A percentile compares a stretch with the other conserved stretches of the same genome.
phyloP scores from a whole-genome alignment of 53 echinoderm and acorn worm genomes.

The Mesocentrotus franciscanus region DNA sequence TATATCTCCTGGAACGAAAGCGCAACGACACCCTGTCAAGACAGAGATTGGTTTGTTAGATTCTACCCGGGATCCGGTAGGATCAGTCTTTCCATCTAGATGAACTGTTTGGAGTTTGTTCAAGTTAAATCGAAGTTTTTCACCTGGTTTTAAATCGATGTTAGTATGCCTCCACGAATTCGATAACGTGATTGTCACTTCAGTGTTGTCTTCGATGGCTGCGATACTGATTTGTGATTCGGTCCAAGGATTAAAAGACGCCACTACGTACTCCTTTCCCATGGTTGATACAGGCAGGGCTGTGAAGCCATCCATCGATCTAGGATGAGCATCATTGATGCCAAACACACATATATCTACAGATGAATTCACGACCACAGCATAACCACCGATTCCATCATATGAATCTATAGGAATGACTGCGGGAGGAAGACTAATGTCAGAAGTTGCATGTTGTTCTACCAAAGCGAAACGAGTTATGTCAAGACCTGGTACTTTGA shows the following conservation, averaged over 20 bases:
- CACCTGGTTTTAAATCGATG: constrained; percentile 35
- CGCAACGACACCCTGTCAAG: constrained; percentile 79
- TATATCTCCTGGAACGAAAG: constrained; percentile 69
- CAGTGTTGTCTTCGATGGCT: constrained; percentile 68
- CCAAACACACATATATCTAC: constrained; percentile 68
- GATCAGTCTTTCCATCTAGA: constrained; percentile 68
- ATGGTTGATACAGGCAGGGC: constrained; percentile 69
- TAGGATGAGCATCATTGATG: constrained; percentile 77
- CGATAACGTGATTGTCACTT: constrained; percentile 44
- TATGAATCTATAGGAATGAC: constrained; percentile 64
- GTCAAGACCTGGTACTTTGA: constrained; percentile 54
- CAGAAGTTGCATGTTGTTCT: constrained; percentile 27
- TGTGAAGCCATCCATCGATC: constrained; percentile 84
- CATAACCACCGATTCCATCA: constrained; percentile 49
- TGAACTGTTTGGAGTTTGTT: constrained; percentile 64
- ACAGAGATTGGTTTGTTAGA: constrained; percentile 80
- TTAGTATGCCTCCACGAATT: constrained; percentile 38
- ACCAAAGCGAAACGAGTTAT: constrained; percentile 35
- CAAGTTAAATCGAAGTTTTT: constrained; percentile 56
- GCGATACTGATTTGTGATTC: constrained; percentile 76
- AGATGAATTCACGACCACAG: constrained; percentile 67
- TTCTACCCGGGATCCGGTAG: constrained; percentile 75
- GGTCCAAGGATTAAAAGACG: constrained; percentile 69
- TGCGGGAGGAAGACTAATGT: constrained; percentile 21
- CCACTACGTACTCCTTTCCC: constrained; percentile 76